Conservation (phyloP, 2,113 vertebrate species). For the Thamnaconus septentrionalis region DNA sequence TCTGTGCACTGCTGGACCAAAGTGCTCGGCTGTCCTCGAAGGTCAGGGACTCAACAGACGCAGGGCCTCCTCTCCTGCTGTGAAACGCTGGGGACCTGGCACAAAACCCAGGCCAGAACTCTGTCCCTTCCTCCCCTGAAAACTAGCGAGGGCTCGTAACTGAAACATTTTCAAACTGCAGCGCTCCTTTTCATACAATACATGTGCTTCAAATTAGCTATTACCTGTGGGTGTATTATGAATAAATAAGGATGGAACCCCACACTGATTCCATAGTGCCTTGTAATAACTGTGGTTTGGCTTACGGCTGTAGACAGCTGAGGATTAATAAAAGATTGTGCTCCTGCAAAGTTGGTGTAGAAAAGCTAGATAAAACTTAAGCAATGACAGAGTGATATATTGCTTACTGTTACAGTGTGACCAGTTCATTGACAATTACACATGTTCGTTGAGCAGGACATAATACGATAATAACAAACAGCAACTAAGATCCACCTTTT, state of each 20-base stretch:
- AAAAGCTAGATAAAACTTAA: too few species aligned
- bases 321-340: background rate
- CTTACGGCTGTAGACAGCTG: slow-evolving; percentile 9
- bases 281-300: slow-evolving; percentile 18
- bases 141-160: slow-evolving; percentile 6
- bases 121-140: slow-evolving; percentile 4
- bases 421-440: too few species aligned
- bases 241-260: background rate
- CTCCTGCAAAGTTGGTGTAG: too few species aligned
- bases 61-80: slow-evolving; percentile 58
- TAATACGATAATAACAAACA: too few species aligned
- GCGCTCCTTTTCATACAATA: too few species aligned
- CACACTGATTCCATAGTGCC: background rate
- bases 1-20: slow-evolving; percentile 39
- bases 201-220: background rate
- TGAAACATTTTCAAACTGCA: background rate
- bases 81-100: slow-evolving; percentile 56
- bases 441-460: too few species aligned
- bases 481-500: too few species aligned
- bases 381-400: too few species aligned
- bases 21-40: slow-evolving; percentile 43
- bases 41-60: slow-evolving; percentile 56
- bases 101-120: slow-evolving; percentile 21
- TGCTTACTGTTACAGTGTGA: too few species aligned
- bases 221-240: background rate